phyloP scores from a whole-genome alignment of 2,113 vertebrate species.

The Ictidomys tridecemlineatus region DNA sequence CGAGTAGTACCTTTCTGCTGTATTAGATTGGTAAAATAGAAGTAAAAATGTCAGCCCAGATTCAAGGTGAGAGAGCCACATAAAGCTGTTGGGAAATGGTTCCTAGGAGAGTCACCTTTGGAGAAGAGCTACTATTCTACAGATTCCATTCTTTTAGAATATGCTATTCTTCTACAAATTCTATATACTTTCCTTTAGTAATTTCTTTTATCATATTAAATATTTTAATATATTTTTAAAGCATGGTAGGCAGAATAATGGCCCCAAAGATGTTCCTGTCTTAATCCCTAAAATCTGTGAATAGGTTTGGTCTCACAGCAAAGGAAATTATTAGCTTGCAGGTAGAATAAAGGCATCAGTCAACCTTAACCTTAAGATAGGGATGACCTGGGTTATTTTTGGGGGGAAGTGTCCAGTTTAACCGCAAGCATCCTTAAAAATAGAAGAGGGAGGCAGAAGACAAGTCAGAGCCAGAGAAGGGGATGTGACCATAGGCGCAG shows the following conservation, averaged over 20 bases:
- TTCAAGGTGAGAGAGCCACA: background rate
- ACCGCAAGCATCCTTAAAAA: background rate
- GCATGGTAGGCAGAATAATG: background rate
- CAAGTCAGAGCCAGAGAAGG: background rate
- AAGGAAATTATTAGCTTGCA: background rate
- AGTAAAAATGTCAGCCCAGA: background rate
- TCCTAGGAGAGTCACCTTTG: background rate
- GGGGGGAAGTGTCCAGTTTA: background rate
- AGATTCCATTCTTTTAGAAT: background rate
- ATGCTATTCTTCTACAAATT: background rate
- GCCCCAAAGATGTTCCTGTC: background rate
- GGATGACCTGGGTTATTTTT: background rate
- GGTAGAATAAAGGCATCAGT: background rate
- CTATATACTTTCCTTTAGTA: background rate
- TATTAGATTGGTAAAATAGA: background rate
- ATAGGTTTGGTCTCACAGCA: background rate
- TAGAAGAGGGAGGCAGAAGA: background rate
- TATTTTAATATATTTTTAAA: background rate
- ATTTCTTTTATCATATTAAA: background rate
- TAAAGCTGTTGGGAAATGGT: background rate
- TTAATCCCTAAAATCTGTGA: background rate
- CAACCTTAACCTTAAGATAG: background rate
- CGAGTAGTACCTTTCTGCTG: background rate
- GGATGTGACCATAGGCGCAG: no score
- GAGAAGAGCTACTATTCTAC: background rate